Conservation (phyloP, 2,113 vertebrate genomes). For the Gymnogyps californianus region DNA sequence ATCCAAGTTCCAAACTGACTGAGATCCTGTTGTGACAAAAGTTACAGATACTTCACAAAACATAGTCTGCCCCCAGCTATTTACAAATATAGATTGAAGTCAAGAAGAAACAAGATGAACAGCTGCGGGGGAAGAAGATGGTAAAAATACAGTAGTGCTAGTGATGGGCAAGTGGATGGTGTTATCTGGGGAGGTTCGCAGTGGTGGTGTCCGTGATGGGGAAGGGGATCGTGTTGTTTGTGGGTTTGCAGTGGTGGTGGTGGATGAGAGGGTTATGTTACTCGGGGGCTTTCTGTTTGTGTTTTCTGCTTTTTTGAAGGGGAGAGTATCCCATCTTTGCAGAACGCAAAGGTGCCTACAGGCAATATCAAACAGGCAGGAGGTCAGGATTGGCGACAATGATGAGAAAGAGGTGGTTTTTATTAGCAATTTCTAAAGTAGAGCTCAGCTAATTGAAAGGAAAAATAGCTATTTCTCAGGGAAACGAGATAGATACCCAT, state of each 20-base stretch:
- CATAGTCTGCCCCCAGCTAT: not conserved
- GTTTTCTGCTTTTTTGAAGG: not conserved
- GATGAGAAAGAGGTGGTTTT: not conserved
- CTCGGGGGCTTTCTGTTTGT: not conserved
- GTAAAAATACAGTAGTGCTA: not conserved
- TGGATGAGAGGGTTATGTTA: not conserved
- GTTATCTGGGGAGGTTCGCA: not conserved
- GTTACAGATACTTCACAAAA: not conserved
- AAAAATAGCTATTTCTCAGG: not conserved
- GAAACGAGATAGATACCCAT: fast-evolving
- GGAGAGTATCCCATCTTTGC: not conserved
- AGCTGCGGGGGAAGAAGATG: not conserved
- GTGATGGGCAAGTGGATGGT: too few species aligned
- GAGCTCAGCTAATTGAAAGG: not conserved
- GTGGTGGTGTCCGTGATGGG: not conserved
- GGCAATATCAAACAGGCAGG: not conserved
- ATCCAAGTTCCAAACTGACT: not conserved
- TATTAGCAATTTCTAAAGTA: not conserved
- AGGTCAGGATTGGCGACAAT: not conserved
- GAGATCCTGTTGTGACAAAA: not conserved
- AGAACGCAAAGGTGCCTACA: not conserved
- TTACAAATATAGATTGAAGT: not conserved
- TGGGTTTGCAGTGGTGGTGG: not conserved
- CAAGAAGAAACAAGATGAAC: not conserved
- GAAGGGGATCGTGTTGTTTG: not conserved